Evolutionary conservation across 2,113 vertebrate genomes (phyloP).

Genomic region (Dromiciops gliroides): DNA sequence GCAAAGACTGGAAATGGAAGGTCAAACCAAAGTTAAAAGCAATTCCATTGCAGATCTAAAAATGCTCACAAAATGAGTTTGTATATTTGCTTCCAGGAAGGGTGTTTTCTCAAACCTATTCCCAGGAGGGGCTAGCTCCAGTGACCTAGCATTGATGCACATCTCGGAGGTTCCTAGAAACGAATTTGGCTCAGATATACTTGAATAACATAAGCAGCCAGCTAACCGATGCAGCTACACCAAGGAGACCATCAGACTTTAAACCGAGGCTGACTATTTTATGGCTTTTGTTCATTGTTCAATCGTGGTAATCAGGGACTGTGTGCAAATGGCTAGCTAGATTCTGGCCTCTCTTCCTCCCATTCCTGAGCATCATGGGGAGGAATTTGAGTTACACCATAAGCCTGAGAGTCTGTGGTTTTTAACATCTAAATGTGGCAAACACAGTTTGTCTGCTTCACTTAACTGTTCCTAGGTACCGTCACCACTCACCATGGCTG

Average conservation of each 20-base stretch:
- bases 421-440: slow-evolving; percentile 65
- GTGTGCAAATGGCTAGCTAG: not conserved
- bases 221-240: not conserved
- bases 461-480: slow-evolving; percentile 61
- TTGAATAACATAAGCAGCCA: slow-evolving; percentile 35
- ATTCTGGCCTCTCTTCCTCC: not conserved
- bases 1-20: slow-evolving; percentile 24
- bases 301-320: not conserved
- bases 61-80: not conserved
- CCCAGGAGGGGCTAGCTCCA: not conserved
- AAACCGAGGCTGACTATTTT: not conserved
- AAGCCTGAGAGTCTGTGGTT: slow-evolving; percentile 6
- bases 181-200: slow-evolving; percentile 1
- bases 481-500: slow-evolving; percentile 55
- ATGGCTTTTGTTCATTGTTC: not conserved
- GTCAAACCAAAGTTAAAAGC: not conserved
- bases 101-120: slow-evolving; percentile 28
- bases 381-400: not conserved
- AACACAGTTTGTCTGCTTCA: slow-evolving; percentile 61
- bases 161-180: slow-evolving; percentile 39
- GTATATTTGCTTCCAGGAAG: slow-evolving; percentile 46
- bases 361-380: not conserved
- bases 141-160: not conserved
- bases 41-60: slow-evolving; percentile 8
- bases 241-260: not conserved